phyloP scores from a whole-genome alignment of 2,888 invertebrate species.

The Caenorhabditis virilis region DNA sequence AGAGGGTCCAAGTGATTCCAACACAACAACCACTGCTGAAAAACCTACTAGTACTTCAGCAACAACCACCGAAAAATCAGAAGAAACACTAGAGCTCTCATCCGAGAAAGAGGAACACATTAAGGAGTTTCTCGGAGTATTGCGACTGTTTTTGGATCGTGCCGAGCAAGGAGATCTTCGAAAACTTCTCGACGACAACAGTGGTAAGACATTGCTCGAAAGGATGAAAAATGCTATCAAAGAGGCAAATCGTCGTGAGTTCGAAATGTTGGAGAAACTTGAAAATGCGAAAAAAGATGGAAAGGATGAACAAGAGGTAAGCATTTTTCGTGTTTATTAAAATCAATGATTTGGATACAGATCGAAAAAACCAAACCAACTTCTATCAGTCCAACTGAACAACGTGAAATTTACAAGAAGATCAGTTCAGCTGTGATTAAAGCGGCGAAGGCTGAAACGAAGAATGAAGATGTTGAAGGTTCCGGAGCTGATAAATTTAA shows the following conservation, averaged over 20 bases:
- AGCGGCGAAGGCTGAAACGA: constrained; percentile 23
- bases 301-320: constrained; percentile 4
- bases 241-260: constrained; percentile 34
- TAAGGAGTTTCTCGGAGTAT: constrained; percentile 35
- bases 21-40: too few species aligned
- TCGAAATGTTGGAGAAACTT: constrained; percentile 30
- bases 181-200: constrained; percentile 33
- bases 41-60: too few species aligned
- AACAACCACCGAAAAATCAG: neutral
- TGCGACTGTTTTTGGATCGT: constrained; percentile 30
- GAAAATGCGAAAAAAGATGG: constrained; percentile 20
- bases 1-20: too few species aligned
- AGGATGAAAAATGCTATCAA: constrained; percentile 36
- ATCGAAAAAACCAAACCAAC: too few species aligned
- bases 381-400: constrained; percentile 30
- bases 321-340: neutral
- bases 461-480: neutral
- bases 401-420: constrained; percentile 35
- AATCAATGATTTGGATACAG: neutral
- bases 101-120: constrained; percentile 35
- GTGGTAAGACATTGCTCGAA: constrained; percentile 33
- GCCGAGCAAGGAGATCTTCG: constrained; percentile 37
- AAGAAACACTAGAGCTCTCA: constrained; percentile 1
- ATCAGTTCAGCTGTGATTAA: constrained; percentile 36
- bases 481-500: neutral